These are phyloP conservation scores for Scelioninae gen. 2 DNA, from an alignment of 2,888 invertebrate genomes.

Conservation along the genomic window DNA sequence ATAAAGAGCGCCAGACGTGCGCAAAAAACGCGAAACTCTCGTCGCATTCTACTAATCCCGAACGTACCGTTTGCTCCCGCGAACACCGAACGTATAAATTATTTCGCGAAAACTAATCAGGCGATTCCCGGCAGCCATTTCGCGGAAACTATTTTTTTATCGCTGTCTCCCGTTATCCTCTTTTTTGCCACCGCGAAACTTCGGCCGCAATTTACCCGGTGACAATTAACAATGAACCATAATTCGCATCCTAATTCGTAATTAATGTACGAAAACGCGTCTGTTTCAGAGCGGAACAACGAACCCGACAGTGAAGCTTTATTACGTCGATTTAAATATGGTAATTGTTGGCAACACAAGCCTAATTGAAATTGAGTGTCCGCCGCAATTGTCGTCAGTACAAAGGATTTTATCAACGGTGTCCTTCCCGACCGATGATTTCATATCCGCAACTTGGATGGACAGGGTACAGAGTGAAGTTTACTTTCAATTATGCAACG, in stretches of 20 bases:
- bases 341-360: slow-evolving; percentile 68
- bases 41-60: slow-evolving; percentile 19
- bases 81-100: slow-evolving; percentile 13
- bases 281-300: slow-evolving; percentile 79
- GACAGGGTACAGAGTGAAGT: slow-evolving; percentile 90
- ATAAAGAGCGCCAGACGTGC: neutral
- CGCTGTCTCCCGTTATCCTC: neutral
- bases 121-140: neutral
- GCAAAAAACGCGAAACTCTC: neutral
- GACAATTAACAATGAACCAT: slow-evolving; percentile 12
- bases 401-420: slow-evolving; percentile 83
- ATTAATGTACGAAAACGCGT: slow-evolving; percentile 15
- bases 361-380: slow-evolving; percentile 73
- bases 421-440: slow-evolving; percentile 84
- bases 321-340: slow-evolving; percentile 78
- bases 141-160: slow-evolving; percentile 2
- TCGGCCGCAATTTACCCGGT: slow-evolving; percentile 3
- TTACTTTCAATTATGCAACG: slow-evolving; percentile 80
- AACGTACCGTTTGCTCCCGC: slow-evolving; percentile 12
- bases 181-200: slow-evolving; percentile 3
- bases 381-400: slow-evolving; percentile 69
- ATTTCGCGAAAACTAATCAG: slow-evolving; percentile 30
- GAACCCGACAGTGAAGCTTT: slow-evolving; percentile 82
- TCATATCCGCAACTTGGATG: slow-evolving; percentile 89
- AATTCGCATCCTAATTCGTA: slow-evolving; percentile 7